Conservation (phyloP, 2,888 invertebrate genomes). For the Diadegma fenestrale region DNA sequence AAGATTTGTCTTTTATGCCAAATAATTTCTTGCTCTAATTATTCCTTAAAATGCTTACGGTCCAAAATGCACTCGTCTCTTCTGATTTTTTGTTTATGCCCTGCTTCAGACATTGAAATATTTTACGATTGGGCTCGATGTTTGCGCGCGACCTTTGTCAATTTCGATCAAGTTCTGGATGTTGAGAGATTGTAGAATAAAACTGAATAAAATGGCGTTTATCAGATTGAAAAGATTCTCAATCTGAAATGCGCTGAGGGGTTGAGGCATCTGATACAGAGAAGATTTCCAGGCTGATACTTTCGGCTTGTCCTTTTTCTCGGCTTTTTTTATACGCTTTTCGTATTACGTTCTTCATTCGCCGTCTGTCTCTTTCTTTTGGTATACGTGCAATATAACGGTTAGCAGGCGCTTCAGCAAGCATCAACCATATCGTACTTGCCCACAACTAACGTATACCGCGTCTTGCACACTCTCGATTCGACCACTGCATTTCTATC, state of each 20-base stretch:
- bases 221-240: constrained; percentile 16
- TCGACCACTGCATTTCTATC: constrained; percentile 73
- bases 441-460: constrained; percentile 53
- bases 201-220: constrained; percentile 18
- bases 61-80: too few species aligned
- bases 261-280: constrained; percentile 14
- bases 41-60: constrained; percentile 43
- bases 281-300: constrained; percentile 36
- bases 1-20: constrained; percentile 64
- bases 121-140: neutral
- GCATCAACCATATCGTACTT: constrained; percentile 52
- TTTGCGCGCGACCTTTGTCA: neutral
- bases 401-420: constrained; percentile 44
- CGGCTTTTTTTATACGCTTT: constrained; percentile 24
- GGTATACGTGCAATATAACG: constrained; percentile 53
- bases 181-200: neutral
- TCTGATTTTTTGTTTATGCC: neutral
- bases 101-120: neutral
- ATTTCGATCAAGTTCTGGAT: neutral
- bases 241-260: constrained; percentile 26
- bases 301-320: constrained; percentile 22
- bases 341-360: neutral
- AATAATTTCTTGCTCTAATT: constrained; percentile 47
- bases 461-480: constrained; percentile 69
- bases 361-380: constrained; percentile 22